Base-by-base conservation (phyloP, 1,140 invertebrate species). In the Hylaeus volcanicus region DNA sequence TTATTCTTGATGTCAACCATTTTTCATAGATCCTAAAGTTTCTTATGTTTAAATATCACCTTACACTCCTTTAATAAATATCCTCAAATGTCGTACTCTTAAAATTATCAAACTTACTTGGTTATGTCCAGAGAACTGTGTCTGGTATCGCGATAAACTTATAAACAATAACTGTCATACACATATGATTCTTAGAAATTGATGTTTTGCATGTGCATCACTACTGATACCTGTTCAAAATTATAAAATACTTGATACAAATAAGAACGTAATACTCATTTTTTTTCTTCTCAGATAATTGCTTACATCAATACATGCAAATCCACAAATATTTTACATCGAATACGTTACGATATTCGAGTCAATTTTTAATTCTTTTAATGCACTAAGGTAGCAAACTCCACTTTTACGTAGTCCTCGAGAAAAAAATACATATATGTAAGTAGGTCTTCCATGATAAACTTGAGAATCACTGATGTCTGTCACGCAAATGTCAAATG, bases 1-100 rank as follows among this genome's bases (percentile, higher is more conserved):
- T 82, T 84, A 63, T 60, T 73, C 60, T 85, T 88, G 77, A 74
- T 45, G 12, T 86, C 87, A 12, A 85, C 64, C 83, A 87, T 85
- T 39, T 81, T 86, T 60, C 14, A 61, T 8, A 39, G 5, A 39
- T 37, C 8, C 1, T 26, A 15, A 2, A 65, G 5, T n/a, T 2
- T 45, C 45, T 1, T 69, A 69, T 26, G 48, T 9, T 15, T 45
- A 55, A 3, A 5, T 39, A 41, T 12, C 1, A 1, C 12, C 5
- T 48, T 76, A 69, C 5, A 14, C 26, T 14, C 12, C n/a, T 60
- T 55, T 2, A 14, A 39, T 14, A 5, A 74, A 26, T 66, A 66
- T n/a, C 5, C n/a, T 26, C 26, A n/a, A 41, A 37, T 14, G 5
- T n/a, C 43, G 41, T 11, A 41, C 6, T 12, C n/a, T 60, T 60